Conservation (phyloP, 2,888 invertebrate species). For the Strigamia crassipes region DNA sequence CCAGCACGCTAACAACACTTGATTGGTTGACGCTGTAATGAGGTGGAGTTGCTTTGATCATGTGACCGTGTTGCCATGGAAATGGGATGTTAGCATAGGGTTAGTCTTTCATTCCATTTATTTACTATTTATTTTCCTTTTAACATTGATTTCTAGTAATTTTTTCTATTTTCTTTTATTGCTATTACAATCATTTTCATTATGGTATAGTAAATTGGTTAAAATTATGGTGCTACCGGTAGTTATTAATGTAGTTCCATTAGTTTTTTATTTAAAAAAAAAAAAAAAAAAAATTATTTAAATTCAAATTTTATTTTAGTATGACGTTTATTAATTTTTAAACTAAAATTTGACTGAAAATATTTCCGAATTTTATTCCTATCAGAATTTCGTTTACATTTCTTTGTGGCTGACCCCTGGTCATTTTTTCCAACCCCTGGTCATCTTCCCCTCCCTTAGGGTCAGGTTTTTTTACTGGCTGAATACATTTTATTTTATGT, state of each 20-base stretch:
- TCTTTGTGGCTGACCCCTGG: neutral
- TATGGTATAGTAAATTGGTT: no score
- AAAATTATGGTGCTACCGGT: no score
- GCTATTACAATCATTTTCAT: no score
- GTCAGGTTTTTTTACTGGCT: neutral
- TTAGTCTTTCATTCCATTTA: neutral
- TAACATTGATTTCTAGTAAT: neutral
- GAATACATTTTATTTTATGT: neutral
- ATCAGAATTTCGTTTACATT: neutral
- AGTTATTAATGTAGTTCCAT: no score
- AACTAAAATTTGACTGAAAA: no score
- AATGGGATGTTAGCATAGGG: neutral
- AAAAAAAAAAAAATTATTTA: no score
- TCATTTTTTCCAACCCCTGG: conserved; percentile 1
- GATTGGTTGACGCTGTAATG: conserved; percentile 26
- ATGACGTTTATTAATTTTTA: no score
- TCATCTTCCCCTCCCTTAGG: conserved; percentile 2
- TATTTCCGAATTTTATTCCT: neutral
- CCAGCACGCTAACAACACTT: conserved; percentile 3
- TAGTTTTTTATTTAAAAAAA: no score
- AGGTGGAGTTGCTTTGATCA: conserved; percentile 26
- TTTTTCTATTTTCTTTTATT: neutral
- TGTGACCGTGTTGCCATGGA: conserved; percentile 17
- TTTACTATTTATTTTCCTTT: neutral
- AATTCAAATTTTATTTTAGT: no score